Base-by-base conservation (phyloP, 2,888 invertebrate species). In the Drosophila nr. perissopoda region DNA sequence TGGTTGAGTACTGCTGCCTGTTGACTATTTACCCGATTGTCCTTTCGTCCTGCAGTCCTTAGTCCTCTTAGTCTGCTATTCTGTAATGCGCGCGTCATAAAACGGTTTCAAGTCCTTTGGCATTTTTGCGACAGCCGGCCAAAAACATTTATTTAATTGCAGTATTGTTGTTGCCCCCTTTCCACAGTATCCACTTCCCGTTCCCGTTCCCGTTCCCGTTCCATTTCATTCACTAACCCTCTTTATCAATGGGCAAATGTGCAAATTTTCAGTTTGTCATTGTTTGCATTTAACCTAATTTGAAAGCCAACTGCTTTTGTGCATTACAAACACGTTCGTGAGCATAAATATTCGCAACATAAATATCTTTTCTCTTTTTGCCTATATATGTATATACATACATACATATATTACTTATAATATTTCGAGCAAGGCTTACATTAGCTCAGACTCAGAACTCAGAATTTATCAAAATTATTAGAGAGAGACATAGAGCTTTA, bases 211-310 rank as follows among this genome's bases (percentile, higher is more conserved):
- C 4, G 29, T 33, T 4, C 36, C 27, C 1, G n/a, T 38, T 27
- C 6, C 40, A 27, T 38, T 29, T 27, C n/a, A 10, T 40, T 58
- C 36, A 11, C 36, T 64, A 57, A 60, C 56, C 58, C 74, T 11
- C 7, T 29, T 52, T 42, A 42, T 49, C 59, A 52, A 45, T 60
- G 45, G 45, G 40, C 48, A 69, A 69, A 67, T 68, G 63, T 53
- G 51, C 76, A 68, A 73, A 82, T 83, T 75, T 77, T 88, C 72
- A 73, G 75, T 77, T 80, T 73, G 74, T 73, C 76, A 54, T 77
- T 78, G 77, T 80, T 82, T 76, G 73, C 73, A 76, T 85, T 80
- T 80, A 90, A 82, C 83, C 83, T 64, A 87, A 90, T 90, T 88
- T 77, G 64, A 59, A 69, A 69, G 65, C 56, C 60, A 57, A 56